Conservation (phyloP, 2,888 invertebrate species). For the Phaedon cochleariae region DNA sequence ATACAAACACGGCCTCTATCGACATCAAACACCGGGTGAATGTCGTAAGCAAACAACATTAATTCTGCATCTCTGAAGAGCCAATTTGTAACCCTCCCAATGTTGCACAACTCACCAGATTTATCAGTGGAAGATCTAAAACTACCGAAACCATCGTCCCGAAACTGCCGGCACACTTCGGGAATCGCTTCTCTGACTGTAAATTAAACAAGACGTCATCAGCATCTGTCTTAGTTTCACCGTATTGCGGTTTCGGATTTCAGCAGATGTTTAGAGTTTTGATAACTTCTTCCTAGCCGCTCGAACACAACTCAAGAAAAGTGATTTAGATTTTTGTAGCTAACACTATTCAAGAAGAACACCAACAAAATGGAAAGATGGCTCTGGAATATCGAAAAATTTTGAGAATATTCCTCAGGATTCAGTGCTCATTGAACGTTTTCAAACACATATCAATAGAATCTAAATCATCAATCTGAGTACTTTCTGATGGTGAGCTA, state of each 20-base stretch:
- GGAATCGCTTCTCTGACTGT: constrained; percentile 36
- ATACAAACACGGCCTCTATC: too few relatives aligned
- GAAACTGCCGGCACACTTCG: constrained; percentile 43
- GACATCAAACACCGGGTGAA: not conserved
- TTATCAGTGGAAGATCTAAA: constrained; percentile 37
- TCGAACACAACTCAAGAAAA: not conserved
- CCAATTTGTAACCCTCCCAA: constrained; percentile 11
- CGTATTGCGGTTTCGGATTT: constrained; percentile 45
- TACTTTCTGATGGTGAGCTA: too few relatives aligned
- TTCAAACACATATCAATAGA: too few relatives aligned
- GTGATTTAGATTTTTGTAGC: too few relatives aligned
- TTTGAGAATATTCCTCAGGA: too few relatives aligned
- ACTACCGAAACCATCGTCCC: constrained; percentile 42
- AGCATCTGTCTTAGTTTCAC: constrained; percentile 46
- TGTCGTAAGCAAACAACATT: too few relatives aligned
- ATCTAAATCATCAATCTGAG: too few relatives aligned
- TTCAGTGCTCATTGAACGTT: too few relatives aligned
- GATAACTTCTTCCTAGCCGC: constrained; percentile 37
- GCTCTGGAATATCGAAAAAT: too few relatives aligned
- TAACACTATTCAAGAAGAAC: too few relatives aligned
- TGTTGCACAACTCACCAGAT: constrained; percentile 26
- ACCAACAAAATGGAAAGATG: too few relatives aligned
- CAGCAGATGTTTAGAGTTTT: constrained; percentile 47
- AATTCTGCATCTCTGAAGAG: not conserved
- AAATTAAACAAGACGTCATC: constrained; percentile 46